A percentile compares a stretch with the other conserved stretches of the same genome.
phyloP scores from a whole-genome alignment of 2,797 vertebrate genomes.

The Etheostoma nigrum region DNA sequence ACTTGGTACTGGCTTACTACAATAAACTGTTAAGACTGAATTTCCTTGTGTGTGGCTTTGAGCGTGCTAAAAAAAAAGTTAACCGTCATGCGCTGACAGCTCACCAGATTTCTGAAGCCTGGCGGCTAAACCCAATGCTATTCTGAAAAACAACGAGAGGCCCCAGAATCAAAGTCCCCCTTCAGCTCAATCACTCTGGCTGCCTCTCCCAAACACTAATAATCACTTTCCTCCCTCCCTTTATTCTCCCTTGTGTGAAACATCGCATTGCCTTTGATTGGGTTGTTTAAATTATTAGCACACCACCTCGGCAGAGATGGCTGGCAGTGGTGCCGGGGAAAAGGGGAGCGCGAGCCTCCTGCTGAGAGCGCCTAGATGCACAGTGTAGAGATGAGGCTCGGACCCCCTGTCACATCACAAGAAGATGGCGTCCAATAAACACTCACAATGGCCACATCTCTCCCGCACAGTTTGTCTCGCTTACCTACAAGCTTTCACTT shows the following conservation, averaged over 20 bases:
- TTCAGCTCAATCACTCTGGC: constrained; percentile 85
- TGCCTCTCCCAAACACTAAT: constrained; percentile 87
- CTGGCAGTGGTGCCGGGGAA: constrained; percentile 75
- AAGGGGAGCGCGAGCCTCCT: constrained; percentile 77
- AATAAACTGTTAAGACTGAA: constrained; percentile 43
- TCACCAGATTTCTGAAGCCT: constrained; percentile 76
- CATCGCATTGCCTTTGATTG: constrained; percentile 88
- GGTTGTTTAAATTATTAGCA: constrained; percentile 90
- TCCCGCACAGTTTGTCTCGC: constrained; percentile 66
- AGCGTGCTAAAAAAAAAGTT: constrained; percentile 54
- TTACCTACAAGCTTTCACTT: constrained; percentile 79
- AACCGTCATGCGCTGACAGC: constrained; percentile 73
- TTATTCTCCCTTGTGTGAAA: constrained; percentile 84
- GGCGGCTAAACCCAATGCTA: constrained; percentile 76
- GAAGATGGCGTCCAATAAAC: constrained; percentile 78
- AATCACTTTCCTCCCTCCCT: constrained; percentile 83
- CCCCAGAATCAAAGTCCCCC: constrained; percentile 85
- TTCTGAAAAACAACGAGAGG: constrained; percentile 78
- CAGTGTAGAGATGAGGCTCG: constrained; percentile 74
- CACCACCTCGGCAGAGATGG: constrained; percentile 81
- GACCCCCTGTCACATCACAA: constrained; percentile 85
- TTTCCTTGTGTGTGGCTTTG: constrained; percentile 57
- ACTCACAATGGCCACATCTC: constrained; percentile 67
- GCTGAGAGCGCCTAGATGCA: constrained; percentile 76
- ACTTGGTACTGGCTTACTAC: constrained; percentile 37